Base-by-base conservation (phyloP, 1,140 invertebrate genomes). In the Argopecten irradians region DNA sequence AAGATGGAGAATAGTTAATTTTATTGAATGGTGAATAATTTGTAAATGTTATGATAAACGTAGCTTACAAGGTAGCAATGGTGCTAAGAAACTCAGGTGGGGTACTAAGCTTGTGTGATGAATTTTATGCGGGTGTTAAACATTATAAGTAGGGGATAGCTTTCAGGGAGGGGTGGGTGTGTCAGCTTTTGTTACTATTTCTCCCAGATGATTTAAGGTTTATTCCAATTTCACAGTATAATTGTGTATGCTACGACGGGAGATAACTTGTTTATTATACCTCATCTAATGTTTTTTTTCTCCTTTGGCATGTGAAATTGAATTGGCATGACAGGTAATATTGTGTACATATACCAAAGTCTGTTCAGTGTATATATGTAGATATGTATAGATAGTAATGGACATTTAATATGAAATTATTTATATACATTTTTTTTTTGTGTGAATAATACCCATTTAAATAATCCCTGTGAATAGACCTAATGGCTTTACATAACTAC, bases 341-440 rank as follows among this genome's bases (percentile, higher is more conserved):
- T 71, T 5, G n/a, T 28, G 13, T 71, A 28, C 28, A 71, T 71
- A 71, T 71, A 71, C 55, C 22, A n/a, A 71, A 71, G 55, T 71
- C 19, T 46, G 43, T 19, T 46, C 55, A 28, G 55, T 71, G 55
- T 71, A 71, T 28, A 71, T 71, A 71, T 71, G 55, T 71, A 71
- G 55, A 71, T 71, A 71, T 71, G 55, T 71, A 71, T 28, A 71
- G 55, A 71, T 28, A 71, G n/a, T 71, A 71, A 71, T 71, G 55
- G n/a, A 71, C 55, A 71, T 71, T 71, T 71, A 71, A 71, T 71
- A 71, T 71, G 28, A 71, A 71, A 28, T 71, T 71, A 71, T 71
- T 71, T 71, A 71, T 71, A 71, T 28, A 71, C 22, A 28, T 28
- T 71, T 71, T 71, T 71, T 71, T 71, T 28, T 46, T 46, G 13